Percentiles rank a stretch among this genome's conserved stretches.
Evolutionary conservation across 2,797 vertebrate genomes (phyloP).

Genomic region (Danio aesculapii): DNA sequence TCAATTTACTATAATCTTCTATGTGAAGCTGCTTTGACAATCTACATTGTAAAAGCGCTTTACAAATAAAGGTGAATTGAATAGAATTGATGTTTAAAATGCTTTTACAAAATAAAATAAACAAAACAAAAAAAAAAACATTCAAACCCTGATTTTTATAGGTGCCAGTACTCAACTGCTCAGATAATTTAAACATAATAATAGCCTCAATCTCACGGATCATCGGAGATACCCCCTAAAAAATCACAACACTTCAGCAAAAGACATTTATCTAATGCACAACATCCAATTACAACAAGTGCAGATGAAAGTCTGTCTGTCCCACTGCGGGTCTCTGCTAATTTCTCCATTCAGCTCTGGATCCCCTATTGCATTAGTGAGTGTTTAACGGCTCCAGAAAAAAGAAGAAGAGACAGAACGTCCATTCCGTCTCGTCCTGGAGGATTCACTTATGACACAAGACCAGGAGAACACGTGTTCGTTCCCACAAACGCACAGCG

Average conservation of each 20-base stretch:
- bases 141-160: neutral
- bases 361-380: conserved; percentile 14
- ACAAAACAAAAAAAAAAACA: neutral
- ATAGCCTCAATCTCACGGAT: neutral
- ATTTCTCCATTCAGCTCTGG: neutral
- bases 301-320: neutral
- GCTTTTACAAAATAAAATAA: neutral
- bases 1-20: no score
- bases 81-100: no score
- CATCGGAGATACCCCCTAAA: neutral
- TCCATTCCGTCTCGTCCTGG: conserved; percentile 15
- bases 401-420: conserved; percentile 44
- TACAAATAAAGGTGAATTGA: no score
- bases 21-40: no score
- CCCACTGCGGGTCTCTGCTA: neutral
- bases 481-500: conserved; percentile 14
- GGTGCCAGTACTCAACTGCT: neutral
- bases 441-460: conserved; percentile 33
- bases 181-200: neutral
- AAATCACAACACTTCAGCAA: neutral
- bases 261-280: neutral
- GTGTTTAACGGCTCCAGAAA: conserved; percentile 32
- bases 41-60: no score
- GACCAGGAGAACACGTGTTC: neutral
- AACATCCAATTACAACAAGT: neutral